Percentiles rank a stretch among this genome's conserved stretches.
Conservation (phyloP, 2,888 invertebrate species). For the Cremastobaeus sp. region DNA sequence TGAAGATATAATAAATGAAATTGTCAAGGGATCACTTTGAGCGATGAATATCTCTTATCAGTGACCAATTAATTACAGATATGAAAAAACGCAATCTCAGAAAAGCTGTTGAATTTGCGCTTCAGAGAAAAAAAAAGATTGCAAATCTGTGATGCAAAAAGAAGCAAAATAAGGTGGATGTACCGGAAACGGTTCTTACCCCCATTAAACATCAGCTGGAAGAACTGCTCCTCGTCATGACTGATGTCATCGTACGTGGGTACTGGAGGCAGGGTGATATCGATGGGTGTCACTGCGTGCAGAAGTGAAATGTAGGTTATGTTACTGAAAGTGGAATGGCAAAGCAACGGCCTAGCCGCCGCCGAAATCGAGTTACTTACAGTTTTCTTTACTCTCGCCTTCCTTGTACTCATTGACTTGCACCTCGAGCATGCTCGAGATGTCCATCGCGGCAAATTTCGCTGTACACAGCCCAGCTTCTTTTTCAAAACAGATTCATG, state of each 20-base stretch:
- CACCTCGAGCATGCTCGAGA: conserved; percentile 75
- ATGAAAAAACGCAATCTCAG: no score
- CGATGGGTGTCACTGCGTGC: conserved; percentile 58
- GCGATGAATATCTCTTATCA: no score
- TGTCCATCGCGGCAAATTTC: conserved; percentile 69
- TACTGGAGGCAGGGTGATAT: conserved; percentile 26
- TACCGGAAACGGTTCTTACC: conserved; percentile 64
- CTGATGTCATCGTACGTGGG: conserved; percentile 57
- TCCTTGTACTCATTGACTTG: conserved; percentile 73
- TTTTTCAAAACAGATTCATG: conserved; percentile 14
- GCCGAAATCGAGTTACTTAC: conserved; percentile 65
- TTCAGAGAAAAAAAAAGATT: no score
- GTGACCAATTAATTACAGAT: no score
- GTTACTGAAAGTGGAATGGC: conserved; percentile 5
- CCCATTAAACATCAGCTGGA: conserved; percentile 70
- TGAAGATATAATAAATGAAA: no score
- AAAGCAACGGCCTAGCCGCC: neutral
- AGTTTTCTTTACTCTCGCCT: conserved; percentile 68
- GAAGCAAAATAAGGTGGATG: no score
- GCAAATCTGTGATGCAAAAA: no score
- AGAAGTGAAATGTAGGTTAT: conserved; percentile 55
- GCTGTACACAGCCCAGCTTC: conserved; percentile 20
- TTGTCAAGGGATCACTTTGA: no score
- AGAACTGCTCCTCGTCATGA: conserved; percentile 71
- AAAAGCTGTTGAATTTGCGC: no score